These are phyloP conservation scores for Danio tinwini DNA, from an alignment of 2,797 vertebrate genomes.

Conservation along the genomic window DNA sequence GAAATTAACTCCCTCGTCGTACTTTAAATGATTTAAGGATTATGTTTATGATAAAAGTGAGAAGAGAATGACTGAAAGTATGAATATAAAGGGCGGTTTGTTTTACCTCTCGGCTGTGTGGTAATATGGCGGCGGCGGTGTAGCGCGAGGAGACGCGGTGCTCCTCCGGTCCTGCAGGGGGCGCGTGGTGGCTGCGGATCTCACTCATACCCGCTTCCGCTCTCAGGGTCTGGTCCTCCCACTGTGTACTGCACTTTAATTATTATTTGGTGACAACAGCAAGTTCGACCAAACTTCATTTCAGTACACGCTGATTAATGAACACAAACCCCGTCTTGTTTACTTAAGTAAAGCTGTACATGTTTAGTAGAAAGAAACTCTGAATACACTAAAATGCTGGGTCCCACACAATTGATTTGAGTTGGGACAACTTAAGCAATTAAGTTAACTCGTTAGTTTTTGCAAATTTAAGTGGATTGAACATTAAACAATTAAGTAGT, in stretches of 20 bases:
- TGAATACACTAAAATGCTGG: background rate
- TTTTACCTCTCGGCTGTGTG: slow-evolving; percentile 62
- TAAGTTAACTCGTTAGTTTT: too few relatives aligned
- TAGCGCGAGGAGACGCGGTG: slow-evolving; percentile 55
- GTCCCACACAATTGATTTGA: too few relatives aligned
- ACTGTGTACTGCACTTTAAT: background rate
- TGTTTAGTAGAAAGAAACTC: background rate
- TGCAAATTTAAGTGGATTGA: too few relatives aligned
- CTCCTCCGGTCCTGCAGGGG: slow-evolving; percentile 54
- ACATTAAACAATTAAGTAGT: too few relatives aligned
- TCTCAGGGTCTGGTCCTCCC: background rate
- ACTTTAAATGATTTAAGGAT: background rate
- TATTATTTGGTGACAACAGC: too few relatives aligned
- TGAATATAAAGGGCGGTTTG: slow-evolving; percentile 28
- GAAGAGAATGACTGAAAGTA: background rate
- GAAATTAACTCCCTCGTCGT: background rate
- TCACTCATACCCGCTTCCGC: slow-evolving; percentile 6
- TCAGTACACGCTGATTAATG: background rate
- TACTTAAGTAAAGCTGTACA: background rate
- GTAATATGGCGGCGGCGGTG: slow-evolving; percentile 64
- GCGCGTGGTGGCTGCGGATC: slow-evolving; percentile 24
- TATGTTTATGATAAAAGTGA: background rate
- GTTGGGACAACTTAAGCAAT: too few relatives aligned
- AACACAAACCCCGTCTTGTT: background rate
- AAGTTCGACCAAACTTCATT: background rate